Conservation (phyloP, 2,113 vertebrate genomes). For the Fukomys damarensis region DNA sequence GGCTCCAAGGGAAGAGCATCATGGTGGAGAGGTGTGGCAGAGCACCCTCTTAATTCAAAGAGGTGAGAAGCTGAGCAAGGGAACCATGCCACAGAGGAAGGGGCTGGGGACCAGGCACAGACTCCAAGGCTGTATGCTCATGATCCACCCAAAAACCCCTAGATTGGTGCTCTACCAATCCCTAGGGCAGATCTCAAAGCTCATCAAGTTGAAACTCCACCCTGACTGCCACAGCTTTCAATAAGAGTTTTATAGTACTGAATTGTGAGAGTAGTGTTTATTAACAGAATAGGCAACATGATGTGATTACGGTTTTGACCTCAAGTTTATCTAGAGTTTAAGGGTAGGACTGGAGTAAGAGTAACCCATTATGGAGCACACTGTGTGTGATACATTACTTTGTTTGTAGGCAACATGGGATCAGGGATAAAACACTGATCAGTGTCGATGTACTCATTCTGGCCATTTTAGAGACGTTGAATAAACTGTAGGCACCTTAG, state of each 20-base stretch:
- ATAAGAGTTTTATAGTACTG: not conserved
- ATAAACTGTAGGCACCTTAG: not conserved
- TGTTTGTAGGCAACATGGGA: not conserved
- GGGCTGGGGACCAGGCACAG: not conserved
- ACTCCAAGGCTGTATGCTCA: not conserved
- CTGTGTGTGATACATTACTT: not conserved
- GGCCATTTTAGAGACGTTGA: not conserved
- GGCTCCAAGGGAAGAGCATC: not conserved
- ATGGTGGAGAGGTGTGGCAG: not conserved
- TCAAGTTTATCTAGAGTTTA: not conserved
- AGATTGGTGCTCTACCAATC: not conserved
- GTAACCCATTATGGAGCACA: not conserved
- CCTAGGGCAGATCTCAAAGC: not conserved
- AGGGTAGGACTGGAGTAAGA: conserved; percentile 25
- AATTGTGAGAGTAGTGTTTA: not conserved
- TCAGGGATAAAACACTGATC: not conserved
- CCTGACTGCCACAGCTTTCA: not conserved
- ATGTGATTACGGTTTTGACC: not conserved
- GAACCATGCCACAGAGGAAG: not conserved
- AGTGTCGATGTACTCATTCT: not conserved
- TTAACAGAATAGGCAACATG: not conserved
- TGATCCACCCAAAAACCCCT: not conserved
- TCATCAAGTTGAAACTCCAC: not conserved
- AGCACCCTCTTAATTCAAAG: not conserved
- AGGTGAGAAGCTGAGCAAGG: not conserved